Evolutionary conservation across 2,888 invertebrate genomes (phyloP).

Genomic region (Temnothorax ravouxi): DNA sequence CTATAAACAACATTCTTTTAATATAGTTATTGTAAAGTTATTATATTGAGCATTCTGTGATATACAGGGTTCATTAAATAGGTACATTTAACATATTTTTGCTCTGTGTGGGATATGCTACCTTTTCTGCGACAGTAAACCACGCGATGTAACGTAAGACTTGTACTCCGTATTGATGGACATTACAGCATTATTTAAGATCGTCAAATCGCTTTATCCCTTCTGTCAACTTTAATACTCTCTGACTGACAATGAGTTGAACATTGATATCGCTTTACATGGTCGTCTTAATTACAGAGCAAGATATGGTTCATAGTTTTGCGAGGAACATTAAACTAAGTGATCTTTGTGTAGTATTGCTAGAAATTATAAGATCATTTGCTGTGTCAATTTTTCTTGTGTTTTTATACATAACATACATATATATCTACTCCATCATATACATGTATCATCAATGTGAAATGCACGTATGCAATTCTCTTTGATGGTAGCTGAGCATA

Average conservation of each 20-base stretch:
- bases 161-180: slow-evolving; percentile 69
- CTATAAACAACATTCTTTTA: slow-evolving; percentile 82
- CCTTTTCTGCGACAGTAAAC: slow-evolving; percentile 59
- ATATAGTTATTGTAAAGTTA: slow-evolving; percentile 81
- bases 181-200: slow-evolving; percentile 42
- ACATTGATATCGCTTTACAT: slow-evolving; percentile 47
- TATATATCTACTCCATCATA: slow-evolving; percentile 27
- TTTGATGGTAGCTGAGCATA: slow-evolving; percentile 30
- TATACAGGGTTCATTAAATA: slow-evolving; percentile 75
- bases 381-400: slow-evolving; percentile 62
- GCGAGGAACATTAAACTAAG: slow-evolving; percentile 69
- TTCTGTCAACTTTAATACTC: slow-evolving; percentile 19
- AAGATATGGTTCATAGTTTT: slow-evolving; percentile 70
- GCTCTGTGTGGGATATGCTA: slow-evolving; percentile 68
- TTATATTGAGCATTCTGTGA: slow-evolving; percentile 83
- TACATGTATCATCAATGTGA: slow-evolving; percentile 22
- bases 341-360: slow-evolving; percentile 15
- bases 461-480: slow-evolving; percentile 30
- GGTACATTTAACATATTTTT: slow-evolving; percentile 74
- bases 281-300: slow-evolving; percentile 66
- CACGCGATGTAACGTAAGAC: slow-evolving; percentile 63
- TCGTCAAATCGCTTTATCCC: slow-evolving; percentile 32
- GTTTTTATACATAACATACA: slow-evolving; percentile 47
- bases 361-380: slow-evolving; percentile 62
- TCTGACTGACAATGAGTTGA: background rate